These are phyloP conservation scores for Anneissia japonica DNA, from an alignment of 35 echinoderm and acorn worm genomes.

Conservation along the genomic window DNA sequence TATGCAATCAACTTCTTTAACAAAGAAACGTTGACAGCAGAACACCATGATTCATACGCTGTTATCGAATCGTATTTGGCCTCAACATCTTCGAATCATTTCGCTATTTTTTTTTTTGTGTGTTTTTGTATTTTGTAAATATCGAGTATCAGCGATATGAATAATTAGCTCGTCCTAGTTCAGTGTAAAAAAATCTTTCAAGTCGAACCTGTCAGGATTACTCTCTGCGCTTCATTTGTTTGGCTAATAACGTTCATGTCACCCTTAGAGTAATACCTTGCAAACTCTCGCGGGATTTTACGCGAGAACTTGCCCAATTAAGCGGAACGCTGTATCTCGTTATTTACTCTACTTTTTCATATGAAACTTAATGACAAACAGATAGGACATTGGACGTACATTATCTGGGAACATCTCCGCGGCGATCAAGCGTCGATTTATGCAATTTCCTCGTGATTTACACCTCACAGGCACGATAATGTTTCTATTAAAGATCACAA, in stretches of 20 bases:
- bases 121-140: background rate
- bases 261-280: background rate
- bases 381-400: slow-evolving; percentile 1
- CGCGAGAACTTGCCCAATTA: background rate
- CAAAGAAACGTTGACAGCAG: background rate
- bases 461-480: background rate
- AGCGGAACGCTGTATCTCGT: background rate
- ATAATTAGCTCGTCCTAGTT: background rate
- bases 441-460: background rate
- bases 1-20: background rate
- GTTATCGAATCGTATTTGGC: background rate
- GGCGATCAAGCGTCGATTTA: background rate
- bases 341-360: background rate
- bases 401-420: background rate
- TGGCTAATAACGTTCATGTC: slow-evolving; percentile 1
- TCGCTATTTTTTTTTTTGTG: background rate
- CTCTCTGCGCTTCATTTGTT: background rate
- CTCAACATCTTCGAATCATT: background rate
- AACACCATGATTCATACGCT: background rate
- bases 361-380: slow-evolving; percentile 2
- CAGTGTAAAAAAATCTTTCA: background rate
- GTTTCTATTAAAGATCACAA: background rate
- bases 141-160: background rate
- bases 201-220: background rate
- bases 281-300: background rate